These are phyloP conservation scores for Caenorhabditis zanzibari DNA, from an alignment of 2,888 invertebrate genomes.

Conservation along the genomic window DNA sequence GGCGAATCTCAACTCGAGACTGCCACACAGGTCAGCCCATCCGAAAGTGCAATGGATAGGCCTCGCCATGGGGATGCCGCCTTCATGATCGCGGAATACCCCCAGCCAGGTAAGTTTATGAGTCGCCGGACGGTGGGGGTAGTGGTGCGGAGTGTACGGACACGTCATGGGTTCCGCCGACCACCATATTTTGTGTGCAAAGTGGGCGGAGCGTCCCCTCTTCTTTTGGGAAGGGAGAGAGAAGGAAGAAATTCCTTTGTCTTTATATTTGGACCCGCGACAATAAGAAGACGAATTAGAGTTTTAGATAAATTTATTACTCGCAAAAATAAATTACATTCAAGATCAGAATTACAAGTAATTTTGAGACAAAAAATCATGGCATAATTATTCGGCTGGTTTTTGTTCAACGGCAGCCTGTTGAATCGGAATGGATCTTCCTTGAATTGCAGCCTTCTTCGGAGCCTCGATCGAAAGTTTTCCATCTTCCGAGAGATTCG, in stretches of 20 bases:
- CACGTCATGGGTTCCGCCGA: conserved; percentile 18
- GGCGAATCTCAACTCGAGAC: conserved; percentile 87
- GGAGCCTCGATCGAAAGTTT: conserved; percentile 33
- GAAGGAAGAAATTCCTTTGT: neutral
- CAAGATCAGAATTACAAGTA: neutral
- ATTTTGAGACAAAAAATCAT: neutral
- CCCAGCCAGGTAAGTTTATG: conserved; percentile 88
- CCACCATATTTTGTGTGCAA: conserved; percentile 9
- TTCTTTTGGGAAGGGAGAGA: neutral
- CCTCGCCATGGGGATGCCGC: conserved; percentile 89
- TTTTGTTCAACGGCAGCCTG: conserved; percentile 14
- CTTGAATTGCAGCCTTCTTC: conserved; percentile 23
- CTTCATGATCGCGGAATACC: conserved; percentile 88
- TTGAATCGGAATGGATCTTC: conserved; percentile 43
- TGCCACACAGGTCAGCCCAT: conserved; percentile 89
- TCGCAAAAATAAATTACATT: neutral
- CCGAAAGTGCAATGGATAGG: conserved; percentile 88
- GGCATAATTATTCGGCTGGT: conserved; percentile 1
- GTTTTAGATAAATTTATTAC: neutral
- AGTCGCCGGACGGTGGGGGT: conserved; percentile 7
- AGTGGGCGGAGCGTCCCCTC: neutral
- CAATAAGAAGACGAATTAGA: too few species aligned
- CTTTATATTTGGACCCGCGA: too few species aligned
- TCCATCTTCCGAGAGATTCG: conserved; percentile 37
- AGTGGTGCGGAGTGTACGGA: neutral